These are phyloP conservation scores for Phasianus colchicus DNA, from an alignment of 2,113 vertebrate species.

Conservation along the genomic window DNA sequence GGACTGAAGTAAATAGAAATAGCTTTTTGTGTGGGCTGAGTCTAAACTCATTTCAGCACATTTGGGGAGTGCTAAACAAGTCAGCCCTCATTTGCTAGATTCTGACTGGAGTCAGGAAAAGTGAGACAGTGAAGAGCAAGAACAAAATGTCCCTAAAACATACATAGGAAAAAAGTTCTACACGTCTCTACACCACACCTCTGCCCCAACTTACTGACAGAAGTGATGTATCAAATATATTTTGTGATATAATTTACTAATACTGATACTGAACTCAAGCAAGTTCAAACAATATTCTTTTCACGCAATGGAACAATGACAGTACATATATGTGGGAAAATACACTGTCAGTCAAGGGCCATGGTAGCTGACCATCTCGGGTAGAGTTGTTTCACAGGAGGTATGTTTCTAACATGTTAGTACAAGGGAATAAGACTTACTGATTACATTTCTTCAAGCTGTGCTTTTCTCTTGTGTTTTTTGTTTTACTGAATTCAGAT, in stretches of 20 bases:
- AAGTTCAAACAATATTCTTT: neutral
- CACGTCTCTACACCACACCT: neutral
- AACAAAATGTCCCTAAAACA: slow-evolving; percentile 49
- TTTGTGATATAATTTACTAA: neutral
- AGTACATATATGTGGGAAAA: neutral
- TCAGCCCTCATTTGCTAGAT: slow-evolving; percentile 2
- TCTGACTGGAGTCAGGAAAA: slow-evolving; percentile 15
- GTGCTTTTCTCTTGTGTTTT: neutral
- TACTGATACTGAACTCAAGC: neutral
- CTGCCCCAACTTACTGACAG: neutral
- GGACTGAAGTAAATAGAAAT: slow-evolving; percentile 37
- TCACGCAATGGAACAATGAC: neutral
- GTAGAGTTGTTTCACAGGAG: neutral
- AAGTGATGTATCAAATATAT: neutral
- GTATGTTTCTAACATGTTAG: neutral
- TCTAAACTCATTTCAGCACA: slow-evolving; percentile 48
- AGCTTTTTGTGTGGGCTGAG: slow-evolving; percentile 38
- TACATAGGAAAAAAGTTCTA: neutral
- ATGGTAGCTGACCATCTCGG: too few species aligned
- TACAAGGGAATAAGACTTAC: neutral
- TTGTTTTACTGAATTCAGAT: neutral
- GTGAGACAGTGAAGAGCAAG: slow-evolving; percentile 21
- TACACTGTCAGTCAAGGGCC: neutral
- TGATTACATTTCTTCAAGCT: neutral
- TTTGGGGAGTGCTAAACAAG: slow-evolving; percentile 48